phyloP scores from a whole-genome alignment of 2,113 vertebrate genomes.

The Cyprinodon variegatus region DNA sequence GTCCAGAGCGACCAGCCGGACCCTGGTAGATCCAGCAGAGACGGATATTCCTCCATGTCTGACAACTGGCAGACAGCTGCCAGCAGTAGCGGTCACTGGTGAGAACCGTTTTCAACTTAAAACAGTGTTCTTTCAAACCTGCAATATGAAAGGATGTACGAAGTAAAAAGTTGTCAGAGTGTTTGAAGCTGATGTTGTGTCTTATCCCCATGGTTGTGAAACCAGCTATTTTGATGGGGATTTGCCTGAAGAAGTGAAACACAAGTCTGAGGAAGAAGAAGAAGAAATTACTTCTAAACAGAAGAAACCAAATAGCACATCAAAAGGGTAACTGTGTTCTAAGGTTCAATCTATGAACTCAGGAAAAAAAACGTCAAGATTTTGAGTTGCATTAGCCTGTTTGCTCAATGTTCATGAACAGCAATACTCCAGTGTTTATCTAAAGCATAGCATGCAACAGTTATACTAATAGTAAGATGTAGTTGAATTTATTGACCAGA shows the following conservation, averaged over 20 bases:
- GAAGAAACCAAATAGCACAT: slow-evolving; percentile 21
- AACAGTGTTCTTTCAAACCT: neutral
- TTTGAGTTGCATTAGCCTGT: neutral
- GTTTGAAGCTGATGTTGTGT: neutral
- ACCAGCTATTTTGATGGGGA: slow-evolving; percentile 84
- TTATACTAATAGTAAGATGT: neutral
- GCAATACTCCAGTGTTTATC: neutral
- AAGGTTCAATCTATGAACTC: neutral
- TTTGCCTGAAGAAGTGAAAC: slow-evolving; percentile 55
- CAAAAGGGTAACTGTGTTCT: slow-evolving; percentile 46
- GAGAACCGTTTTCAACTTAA: slow-evolving; percentile 12
- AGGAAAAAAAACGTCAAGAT: neutral
- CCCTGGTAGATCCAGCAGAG: slow-evolving; percentile 69
- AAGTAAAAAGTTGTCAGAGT: neutral
- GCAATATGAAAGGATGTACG: neutral
- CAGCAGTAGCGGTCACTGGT: slow-evolving; percentile 69
- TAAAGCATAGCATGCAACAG: neutral
- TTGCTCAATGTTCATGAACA: neutral
- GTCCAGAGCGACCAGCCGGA: slow-evolving; percentile 79
- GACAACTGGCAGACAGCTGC: slow-evolving; percentile 36
- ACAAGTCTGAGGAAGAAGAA: slow-evolving; percentile 59
- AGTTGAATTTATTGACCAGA: too few relatives aligned
- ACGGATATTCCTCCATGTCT: slow-evolving; percentile 73
- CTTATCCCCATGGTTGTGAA: neutral
- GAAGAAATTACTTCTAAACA: slow-evolving; percentile 25